Evolutionary conservation across 2,888 invertebrate species (phyloP), one percentile per base, ranked within the genome.

Genomic region (Cryptocheilus praepositus): DNA sequence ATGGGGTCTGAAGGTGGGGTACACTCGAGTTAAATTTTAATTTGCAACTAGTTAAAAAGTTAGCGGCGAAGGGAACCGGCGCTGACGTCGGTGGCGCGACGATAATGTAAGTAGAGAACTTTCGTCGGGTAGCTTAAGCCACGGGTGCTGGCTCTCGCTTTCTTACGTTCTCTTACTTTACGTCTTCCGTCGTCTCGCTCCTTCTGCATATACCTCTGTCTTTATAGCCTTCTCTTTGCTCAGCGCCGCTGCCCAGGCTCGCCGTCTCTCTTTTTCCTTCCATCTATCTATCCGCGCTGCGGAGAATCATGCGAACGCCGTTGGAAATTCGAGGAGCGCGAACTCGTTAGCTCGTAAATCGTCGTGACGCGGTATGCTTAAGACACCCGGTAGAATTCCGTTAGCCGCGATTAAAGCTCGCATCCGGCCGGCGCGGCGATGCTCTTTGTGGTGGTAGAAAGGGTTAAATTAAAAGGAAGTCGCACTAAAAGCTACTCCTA

Each of bases 41-140:
- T 83, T 83, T 81, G 84, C 82, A 84, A 82, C 81, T 79, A 82
- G 83, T 83, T 83, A 81, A 81, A 82, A 84, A 84, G 84, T 83
- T 84, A 81, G 82, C 73, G 59, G 22, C 25, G 51, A 28, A 49
- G 59, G 51, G 57, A 58, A 58, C 18, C 15, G 19, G n/a, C 45
- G 46, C 57, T 18, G 45, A 55, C 66, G 64, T 28, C 61, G 57
- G 63, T 53, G 61, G 58, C 46, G 71, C 63, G 72, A 76, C 71
- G 78, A 81, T 80, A 80, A 81, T 73, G 69, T 72, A 77, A 81
- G 70, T 73, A 67, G 68, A 22, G 74, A 81, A 81, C 70, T 81
- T 81, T 71, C 74, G 61, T 68, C 67, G 71, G 64, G 59, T 68
- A 46, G 59, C 60, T 70, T 61, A 71, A 71, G 70, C 63, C 61